These are phyloP conservation scores for Halyomorpha halys DNA, from an alignment of 1,140 invertebrate genomes.

Conservation along the genomic window DNA sequence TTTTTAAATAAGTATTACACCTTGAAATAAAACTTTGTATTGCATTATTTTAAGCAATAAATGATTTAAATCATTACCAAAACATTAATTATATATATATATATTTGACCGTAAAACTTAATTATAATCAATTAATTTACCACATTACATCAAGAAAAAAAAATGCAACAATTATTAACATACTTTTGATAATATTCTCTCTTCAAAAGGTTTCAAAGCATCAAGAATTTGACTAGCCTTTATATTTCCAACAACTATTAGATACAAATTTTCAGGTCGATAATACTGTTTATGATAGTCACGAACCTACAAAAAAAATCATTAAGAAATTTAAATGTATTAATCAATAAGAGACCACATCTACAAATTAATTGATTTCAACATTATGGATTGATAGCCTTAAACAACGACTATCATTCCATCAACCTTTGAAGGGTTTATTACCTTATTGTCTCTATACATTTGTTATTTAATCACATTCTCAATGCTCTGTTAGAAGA, in stretches of 20 bases:
- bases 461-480: too few species aligned
- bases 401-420: too few species aligned
- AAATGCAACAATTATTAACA: neutral
- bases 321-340: too few species aligned
- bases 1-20: too few species aligned
- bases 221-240: slow-evolving; percentile 64
- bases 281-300: slow-evolving; percentile 79
- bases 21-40: too few species aligned
- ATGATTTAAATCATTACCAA: neutral
- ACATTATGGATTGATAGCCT: too few species aligned
- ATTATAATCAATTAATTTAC: neutral
- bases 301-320: slow-evolving; percentile 46
- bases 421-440: too few species aligned
- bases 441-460: too few species aligned
- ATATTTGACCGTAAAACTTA: neutral
- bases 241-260: slow-evolving; percentile 75
- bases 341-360: too few species aligned
- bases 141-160: neutral
- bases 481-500: too few species aligned
- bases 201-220: slow-evolving; percentile 58
- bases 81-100: neutral
- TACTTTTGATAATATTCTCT: slow-evolving; percentile 68
- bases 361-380: too few species aligned
- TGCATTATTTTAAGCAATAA: neutral
- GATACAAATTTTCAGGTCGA: slow-evolving; percentile 75